Percentiles rank a stretch among this genome's conserved stretches.
These are phyloP conservation scores for Pristis pectinata DNA, from an alignment of 2,797 vertebrate species.

Conservation along the genomic window DNA sequence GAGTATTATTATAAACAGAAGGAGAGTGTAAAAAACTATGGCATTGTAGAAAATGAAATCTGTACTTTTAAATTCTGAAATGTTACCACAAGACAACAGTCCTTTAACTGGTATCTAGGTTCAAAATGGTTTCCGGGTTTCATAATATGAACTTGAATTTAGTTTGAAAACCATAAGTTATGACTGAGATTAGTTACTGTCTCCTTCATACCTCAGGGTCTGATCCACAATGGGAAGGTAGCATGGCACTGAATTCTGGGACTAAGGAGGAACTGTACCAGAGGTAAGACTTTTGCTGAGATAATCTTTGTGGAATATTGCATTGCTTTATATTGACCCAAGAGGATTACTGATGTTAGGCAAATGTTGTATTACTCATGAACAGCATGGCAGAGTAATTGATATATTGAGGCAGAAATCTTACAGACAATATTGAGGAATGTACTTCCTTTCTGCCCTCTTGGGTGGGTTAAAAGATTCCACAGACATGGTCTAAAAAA, in stretches of 20 bases:
- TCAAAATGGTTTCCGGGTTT: not conserved
- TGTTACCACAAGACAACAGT: not conserved
- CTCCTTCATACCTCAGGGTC: not conserved
- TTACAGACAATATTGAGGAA: not conserved
- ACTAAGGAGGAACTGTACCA: not conserved
- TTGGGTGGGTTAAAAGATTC: not conserved
- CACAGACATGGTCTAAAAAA: not conserved
- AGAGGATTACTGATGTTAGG: not conserved
- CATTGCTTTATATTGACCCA: not conserved
- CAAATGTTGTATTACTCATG: not conserved
- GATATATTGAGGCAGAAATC: not conserved
- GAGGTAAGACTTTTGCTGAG: conserved; percentile 24
- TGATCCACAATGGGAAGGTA: not conserved
- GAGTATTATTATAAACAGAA: not conserved
- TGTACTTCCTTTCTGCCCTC: not conserved
- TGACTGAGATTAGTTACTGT: not conserved
- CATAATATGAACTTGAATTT: not conserved
- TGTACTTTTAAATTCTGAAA: conserved; percentile 21
- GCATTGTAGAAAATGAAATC: not conserved
- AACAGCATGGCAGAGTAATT: not conserved
- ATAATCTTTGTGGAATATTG: not conserved
- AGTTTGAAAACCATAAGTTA: not conserved
- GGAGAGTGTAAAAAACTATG: not conserved
- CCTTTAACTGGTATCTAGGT: not conserved
- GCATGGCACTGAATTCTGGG: not conserved